These are phyloP conservation scores for Hippocampus abdominalis DNA, from an alignment of 2,113 vertebrate species.

Conservation along the genomic window DNA sequence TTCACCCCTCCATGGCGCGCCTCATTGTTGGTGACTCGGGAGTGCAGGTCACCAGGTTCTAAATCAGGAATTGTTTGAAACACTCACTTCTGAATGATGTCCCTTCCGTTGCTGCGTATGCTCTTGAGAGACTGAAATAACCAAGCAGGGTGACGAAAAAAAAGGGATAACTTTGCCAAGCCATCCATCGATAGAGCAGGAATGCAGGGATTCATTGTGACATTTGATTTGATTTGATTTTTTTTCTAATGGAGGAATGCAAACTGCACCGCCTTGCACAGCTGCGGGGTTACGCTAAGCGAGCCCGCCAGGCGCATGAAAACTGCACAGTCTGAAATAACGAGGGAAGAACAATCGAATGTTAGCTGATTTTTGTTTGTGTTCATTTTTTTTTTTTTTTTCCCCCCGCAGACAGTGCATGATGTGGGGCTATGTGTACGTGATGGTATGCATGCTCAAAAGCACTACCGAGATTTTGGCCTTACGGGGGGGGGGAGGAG, in stretches of 20 bases:
- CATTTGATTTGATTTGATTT: slow-evolving; percentile 25
- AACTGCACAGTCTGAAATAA: slow-evolving; percentile 52
- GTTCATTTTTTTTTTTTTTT: neutral
- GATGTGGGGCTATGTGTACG: slow-evolving; percentile 57
- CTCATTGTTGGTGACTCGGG: slow-evolving; percentile 75
- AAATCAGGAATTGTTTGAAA: slow-evolving; percentile 51
- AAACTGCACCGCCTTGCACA: slow-evolving; percentile 63
- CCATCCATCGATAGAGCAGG: slow-evolving; percentile 44
- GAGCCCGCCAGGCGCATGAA: slow-evolving; percentile 54
- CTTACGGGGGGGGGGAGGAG: slow-evolving; percentile 52
- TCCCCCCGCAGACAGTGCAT: slow-evolving; percentile 52
- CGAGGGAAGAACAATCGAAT: slow-evolving; percentile 59
- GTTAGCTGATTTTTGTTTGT: slow-evolving; percentile 16
- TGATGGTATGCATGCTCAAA: slow-evolving; percentile 64
- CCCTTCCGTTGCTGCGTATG: slow-evolving; percentile 44
- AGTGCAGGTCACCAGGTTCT: slow-evolving; percentile 73
- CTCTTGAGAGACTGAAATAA: slow-evolving; percentile 44
- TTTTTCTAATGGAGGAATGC: slow-evolving; percentile 47
- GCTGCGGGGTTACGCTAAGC: slow-evolving; percentile 54
- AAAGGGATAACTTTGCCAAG: slow-evolving; percentile 61
- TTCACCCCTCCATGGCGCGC: slow-evolving; percentile 74
- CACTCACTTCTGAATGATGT: slow-evolving; percentile 51
- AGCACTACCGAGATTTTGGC: slow-evolving; percentile 60
- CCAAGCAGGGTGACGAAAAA: slow-evolving; percentile 63
- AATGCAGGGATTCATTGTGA: slow-evolving; percentile 55